Base-by-base conservation (phyloP, 2,888 invertebrate genomes). In the Leuctra nigra region DNA sequence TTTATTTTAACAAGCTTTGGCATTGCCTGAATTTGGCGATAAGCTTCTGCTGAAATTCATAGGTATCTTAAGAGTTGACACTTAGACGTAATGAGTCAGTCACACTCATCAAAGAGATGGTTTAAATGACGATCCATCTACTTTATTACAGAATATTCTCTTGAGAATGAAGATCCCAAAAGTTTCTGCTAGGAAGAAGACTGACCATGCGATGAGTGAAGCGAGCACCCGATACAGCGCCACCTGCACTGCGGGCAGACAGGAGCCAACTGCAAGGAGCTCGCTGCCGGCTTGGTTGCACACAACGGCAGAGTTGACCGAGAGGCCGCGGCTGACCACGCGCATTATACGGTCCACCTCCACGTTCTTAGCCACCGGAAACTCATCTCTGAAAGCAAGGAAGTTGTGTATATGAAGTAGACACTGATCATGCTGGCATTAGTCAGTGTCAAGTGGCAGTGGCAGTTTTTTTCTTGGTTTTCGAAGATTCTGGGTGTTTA, bases 191-290 rank as follows among this genome's bases (percentile, higher is more conserved):
- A n/a, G n/a, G n/a, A n/a, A n/a, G n/a, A n/a, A n/a, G n/a, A 57
- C 62, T 56, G 23, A 63, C 63, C 63, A 63, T 14, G 22, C 41
- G 14, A 61, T 50, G 18, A 63, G 44, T 2, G 55, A 35, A 9
- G 50, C 24, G 18, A 63, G 47, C 9, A 61, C 14, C 0, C 38
- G 18, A 4, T 61, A 39, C 18, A 57, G 38, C 11, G 59, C 55
- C 18, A 52, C 14, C 18, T 60, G 61, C 9, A 63, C 38, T 13
- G 55, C 38, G 16, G 60, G 59, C 20, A 63, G 24, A 13, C 55
- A 22, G 35, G 60, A 53, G 35, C 53, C 46, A 3, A 59, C 24
- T 6, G 59, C 48, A 18, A 58, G 44, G 22, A 54, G 23, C n/a
- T 61, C 60, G 16, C 48, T 29, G 29, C 57, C 46, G 3, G 47